Evolutionary conservation across 2,797 vertebrate genomes (phyloP).

Genomic region (Pristis pectinata): DNA sequence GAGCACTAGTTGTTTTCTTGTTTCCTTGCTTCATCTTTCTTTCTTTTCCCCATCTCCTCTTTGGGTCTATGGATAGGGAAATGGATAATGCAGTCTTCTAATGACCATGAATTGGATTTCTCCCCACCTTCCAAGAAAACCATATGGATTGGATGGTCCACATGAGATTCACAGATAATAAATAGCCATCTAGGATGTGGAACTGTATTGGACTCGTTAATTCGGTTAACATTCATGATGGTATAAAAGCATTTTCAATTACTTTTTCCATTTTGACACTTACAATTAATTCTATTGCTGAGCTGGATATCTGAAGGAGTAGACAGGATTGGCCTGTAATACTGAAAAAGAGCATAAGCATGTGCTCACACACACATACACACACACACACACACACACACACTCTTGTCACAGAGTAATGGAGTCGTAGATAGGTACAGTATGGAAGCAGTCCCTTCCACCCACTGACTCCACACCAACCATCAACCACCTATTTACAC

Average conservation of each 20-base stretch:
- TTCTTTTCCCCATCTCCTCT: neutral
- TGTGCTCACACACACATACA: neutral
- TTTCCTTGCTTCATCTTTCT: too few species aligned
- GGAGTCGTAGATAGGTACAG: too few species aligned
- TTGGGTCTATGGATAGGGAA: neutral
- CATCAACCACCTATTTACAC: too few species aligned
- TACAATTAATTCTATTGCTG: neutral
- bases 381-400: too few species aligned
- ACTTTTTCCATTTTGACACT: neutral
- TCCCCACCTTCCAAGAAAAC: neutral
- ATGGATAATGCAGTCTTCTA: neutral
- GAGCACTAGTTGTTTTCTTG: too few species aligned
- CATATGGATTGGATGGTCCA: neutral
- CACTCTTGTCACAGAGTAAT: too few species aligned
- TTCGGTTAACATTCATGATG: neutral
- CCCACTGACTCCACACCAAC: too few species aligned
- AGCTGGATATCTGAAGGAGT: neutral
- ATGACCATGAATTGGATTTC: neutral
- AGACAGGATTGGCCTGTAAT: neutral
- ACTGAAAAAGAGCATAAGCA: too few species aligned
- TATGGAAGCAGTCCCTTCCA: too few species aligned
- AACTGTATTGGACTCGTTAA: neutral
- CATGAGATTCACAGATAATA: neutral
- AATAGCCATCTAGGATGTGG: neutral
- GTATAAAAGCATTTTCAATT: neutral